phyloP scores from a whole-genome alignment of 2,113 vertebrate species.

The Festucalex cinctus region DNA sequence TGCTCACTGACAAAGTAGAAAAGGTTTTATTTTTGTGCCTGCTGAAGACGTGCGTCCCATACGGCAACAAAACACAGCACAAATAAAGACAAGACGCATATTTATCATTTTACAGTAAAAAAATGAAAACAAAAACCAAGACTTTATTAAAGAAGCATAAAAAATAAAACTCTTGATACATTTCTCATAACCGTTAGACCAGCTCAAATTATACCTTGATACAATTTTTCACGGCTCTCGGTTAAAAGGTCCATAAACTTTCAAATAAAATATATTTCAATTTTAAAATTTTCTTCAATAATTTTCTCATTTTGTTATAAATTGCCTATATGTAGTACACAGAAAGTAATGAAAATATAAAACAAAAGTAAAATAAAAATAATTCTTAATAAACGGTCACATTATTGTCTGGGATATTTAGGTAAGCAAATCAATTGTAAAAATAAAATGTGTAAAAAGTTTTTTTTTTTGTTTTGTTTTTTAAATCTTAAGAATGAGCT shows the following conservation, averaged over 20 bases:
- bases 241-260: constrained; percentile 94
- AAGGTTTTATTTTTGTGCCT: not conserved
- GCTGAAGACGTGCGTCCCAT: not conserved
- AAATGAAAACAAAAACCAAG: constrained; percentile 77
- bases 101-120: constrained; percentile 76
- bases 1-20: not conserved
- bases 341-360: constrained; percentile 74
- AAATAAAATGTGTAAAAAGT: constrained; percentile 77
- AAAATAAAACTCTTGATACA: constrained; percentile 99
- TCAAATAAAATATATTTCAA: constrained; percentile 97
- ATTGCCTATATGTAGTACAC: constrained; percentile 90
- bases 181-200: constrained; percentile 92
- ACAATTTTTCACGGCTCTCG: constrained; percentile 89
- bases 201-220: constrained; percentile 88
- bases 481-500: constrained; percentile 70
- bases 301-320: constrained; percentile 91
- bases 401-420: constrained; percentile 81
- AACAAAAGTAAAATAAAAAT: constrained; percentile 72
- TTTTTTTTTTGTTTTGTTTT: no score
- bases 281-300: constrained; percentile 90
- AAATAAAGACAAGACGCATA: constrained; percentile 44
- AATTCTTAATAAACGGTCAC: constrained; percentile 84
- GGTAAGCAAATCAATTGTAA: constrained; percentile 78
- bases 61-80: not conserved
- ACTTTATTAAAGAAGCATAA: constrained; percentile 99